Evolutionary conservation across 2,797 vertebrate species (phyloP).

Genomic region (Sylvia borin): DNA sequence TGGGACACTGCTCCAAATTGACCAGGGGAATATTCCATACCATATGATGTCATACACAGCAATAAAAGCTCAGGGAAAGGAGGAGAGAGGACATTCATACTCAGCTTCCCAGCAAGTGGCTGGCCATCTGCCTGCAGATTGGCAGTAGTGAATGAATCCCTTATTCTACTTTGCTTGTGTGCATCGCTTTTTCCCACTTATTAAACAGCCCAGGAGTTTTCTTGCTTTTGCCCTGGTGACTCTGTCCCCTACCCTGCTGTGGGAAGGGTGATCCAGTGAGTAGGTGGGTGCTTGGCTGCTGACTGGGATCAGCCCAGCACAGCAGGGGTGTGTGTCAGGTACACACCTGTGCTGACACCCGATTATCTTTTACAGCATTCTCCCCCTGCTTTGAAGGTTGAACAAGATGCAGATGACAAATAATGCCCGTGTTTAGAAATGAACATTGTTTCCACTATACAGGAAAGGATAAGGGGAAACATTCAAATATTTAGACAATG

Average conservation of each 20-base stretch:
- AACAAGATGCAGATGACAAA: neutral
- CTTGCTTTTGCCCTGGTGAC: neutral
- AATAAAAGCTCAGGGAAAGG: neutral
- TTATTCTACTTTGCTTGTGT: neutral
- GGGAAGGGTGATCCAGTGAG: neutral
- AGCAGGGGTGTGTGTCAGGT: neutral
- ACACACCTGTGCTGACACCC: neutral
- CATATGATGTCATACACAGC: neutral
- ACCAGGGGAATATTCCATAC: neutral
- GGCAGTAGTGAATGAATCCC: neutral
- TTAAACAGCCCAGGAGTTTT: neutral
- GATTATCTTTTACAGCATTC: neutral
- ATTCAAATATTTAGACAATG: neutral
- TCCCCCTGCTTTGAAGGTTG: neutral
- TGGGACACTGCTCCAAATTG: neutral
- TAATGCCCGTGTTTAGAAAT: neutral
- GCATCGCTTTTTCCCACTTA: neutral
- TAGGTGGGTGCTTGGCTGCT: neutral
- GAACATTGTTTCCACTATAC: neutral
- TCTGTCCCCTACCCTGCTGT: neutral
- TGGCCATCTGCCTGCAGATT: neutral
- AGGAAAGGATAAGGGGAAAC: neutral
- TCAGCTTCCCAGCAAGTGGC: neutral
- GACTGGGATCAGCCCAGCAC: neutral
- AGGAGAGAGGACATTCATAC: neutral